Conservation (phyloP, 1,140 invertebrate genomes). For the Chironomus tepperi region DNA sequence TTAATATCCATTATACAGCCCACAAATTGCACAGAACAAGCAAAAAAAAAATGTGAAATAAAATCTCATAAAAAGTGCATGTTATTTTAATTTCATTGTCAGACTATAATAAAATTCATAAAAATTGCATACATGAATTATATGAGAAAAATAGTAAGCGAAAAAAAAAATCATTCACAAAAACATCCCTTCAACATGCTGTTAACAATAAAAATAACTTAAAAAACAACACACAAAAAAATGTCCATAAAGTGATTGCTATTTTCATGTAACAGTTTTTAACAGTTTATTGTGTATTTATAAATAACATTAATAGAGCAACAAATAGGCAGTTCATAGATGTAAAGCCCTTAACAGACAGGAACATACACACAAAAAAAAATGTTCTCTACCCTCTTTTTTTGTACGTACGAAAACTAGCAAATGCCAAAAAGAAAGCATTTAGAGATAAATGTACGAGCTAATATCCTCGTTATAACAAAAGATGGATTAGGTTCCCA, state of each 20-base stretch:
- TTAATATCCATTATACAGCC: conserved; percentile 13
- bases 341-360: not conserved
- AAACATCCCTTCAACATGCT: not conserved
- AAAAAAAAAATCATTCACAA: not conserved
- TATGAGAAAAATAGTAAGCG: not conserved
- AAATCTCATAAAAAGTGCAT: not conserved
- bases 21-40: not conserved
- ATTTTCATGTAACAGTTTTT: not conserved
- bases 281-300: conserved; percentile 11
- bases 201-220: conserved; percentile 20
- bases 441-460: too few species aligned
- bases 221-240: not conserved
- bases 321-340: not conserved
- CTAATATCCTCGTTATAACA: not conserved
- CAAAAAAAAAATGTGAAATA: not conserved
- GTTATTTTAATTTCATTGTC: conserved; percentile 10
- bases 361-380: not conserved
- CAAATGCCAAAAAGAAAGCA: too few species aligned
- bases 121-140: conserved; percentile 2
- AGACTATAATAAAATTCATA: conserved; percentile 18
- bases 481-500: conserved; percentile 1
- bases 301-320: conserved; percentile 14
- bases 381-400: too few species aligned
- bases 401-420: too few species aligned
- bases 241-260: too few species aligned